Percentiles rank a stretch among this genome's conserved stretches.
These are phyloP conservation scores for Phyllotis vaccarum DNA, from an alignment of 2,797 vertebrate genomes.

Conservation along the genomic window DNA sequence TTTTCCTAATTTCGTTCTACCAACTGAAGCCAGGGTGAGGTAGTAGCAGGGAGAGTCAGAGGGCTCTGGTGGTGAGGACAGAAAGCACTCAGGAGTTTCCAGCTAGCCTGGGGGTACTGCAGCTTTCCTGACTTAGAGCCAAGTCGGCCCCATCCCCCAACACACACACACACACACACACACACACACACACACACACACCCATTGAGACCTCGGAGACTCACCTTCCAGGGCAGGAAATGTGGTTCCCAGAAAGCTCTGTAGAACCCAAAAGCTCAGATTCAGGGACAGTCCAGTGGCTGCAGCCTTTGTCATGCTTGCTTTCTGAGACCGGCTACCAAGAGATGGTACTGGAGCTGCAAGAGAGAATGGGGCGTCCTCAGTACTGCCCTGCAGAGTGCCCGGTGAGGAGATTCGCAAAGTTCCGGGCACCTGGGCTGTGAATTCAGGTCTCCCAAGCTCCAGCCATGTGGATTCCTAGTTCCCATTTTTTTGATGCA, in stretches of 20 bases:
- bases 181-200: too few relatives aligned
- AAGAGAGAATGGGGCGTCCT: not conserved
- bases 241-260: too few relatives aligned
- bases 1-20: not conserved
- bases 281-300: rapidly evolving
- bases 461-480: not conserved
- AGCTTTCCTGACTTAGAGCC: not conserved
- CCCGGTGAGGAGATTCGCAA: not conserved
- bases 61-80: not conserved
- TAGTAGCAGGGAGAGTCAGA: not conserved
- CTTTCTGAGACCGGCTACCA: too few relatives aligned
- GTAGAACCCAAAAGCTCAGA: not conserved
- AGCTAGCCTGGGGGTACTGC: too few relatives aligned
- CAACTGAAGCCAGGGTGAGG: too few relatives aligned
- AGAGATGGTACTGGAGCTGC: not conserved
- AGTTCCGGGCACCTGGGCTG: not conserved
- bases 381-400: not conserved
- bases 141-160: not conserved
- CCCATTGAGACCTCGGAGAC: too few relatives aligned
- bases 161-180: too few relatives aligned
- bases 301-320: not conserved
- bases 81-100: too few relatives aligned
- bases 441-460: too few relatives aligned
- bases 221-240: not conserved
- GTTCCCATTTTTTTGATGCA: not conserved